A percentile compares a stretch with the other conserved stretches of the same genome.
Evolutionary conservation across 2,797 vertebrate genomes (phyloP).

Genomic region (Pogoniulus pusillus): DNA sequence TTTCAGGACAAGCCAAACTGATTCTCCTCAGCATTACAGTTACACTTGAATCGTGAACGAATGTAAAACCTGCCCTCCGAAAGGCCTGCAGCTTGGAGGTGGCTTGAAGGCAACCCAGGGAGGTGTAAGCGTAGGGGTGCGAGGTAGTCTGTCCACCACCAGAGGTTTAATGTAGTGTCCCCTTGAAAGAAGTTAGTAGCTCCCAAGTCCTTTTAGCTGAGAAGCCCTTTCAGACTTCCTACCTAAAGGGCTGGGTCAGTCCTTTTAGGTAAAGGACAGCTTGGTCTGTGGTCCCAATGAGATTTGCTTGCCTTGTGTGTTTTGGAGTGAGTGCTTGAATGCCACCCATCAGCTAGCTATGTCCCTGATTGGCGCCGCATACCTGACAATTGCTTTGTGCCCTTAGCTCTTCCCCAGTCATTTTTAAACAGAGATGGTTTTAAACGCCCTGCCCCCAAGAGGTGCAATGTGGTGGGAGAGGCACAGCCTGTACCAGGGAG

Average conservation of each 20-base stretch:
- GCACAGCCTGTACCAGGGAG: background rate
- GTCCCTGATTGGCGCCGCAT: background rate
- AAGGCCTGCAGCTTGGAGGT: conserved; percentile 50
- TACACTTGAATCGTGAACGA: conserved; percentile 80
- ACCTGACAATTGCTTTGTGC: background rate
- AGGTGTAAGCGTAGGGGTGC: conserved; percentile 63
- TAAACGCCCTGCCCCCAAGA: background rate
- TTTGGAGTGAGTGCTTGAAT: conserved; percentile 35
- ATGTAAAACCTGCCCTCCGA: conserved; percentile 60
- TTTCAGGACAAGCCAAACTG: conserved; percentile 72
- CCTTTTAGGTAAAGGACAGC: conserved; percentile 47
- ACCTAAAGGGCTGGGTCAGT: background rate
- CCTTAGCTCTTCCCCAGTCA: background rate
- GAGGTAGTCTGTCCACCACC: conserved; percentile 59
- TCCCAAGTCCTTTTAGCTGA: conserved; percentile 55
- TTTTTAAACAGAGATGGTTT: background rate
- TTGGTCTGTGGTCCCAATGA: conserved; percentile 59
- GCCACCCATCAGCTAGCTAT: background rate
- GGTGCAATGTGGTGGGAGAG: background rate
- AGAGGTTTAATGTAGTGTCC: conserved; percentile 66
- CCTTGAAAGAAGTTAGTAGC: conserved; percentile 57
- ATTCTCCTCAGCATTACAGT: conserved; percentile 76
- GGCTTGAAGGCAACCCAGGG: conserved; percentile 51
- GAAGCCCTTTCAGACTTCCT: background rate
- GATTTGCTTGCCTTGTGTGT: conserved; percentile 36